These are phyloP conservation scores for Epinotia demarniana DNA, from an alignment of 2,888 invertebrate genomes.

Conservation along the genomic window DNA sequence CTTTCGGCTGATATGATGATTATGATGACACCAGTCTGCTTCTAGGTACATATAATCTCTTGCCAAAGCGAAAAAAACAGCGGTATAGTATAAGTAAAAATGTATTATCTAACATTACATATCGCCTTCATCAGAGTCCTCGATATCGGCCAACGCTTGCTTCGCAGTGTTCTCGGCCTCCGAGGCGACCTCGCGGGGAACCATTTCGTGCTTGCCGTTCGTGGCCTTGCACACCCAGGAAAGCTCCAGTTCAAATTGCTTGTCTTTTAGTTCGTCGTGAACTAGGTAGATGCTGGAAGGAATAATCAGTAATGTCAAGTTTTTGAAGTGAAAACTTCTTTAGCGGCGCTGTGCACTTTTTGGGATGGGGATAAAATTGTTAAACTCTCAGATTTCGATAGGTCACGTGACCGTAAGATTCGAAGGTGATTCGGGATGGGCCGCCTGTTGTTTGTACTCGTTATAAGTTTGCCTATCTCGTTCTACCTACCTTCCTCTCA, in stretches of 20 bases:
- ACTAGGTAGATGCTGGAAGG: constrained; percentile 91
- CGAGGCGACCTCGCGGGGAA: constrained; percentile 89
- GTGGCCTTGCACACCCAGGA: constrained; percentile 96
- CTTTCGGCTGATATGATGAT: too few relatives aligned
- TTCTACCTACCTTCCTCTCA: too few relatives aligned
- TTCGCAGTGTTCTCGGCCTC: constrained; percentile 96
- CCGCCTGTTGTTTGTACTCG: too few relatives aligned
- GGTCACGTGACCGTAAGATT: too few relatives aligned
- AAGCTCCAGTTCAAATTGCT: constrained; percentile 97
- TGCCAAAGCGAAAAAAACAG: constrained; percentile 15
- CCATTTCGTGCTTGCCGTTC: constrained; percentile 91
- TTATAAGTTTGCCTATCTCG: too few relatives aligned
- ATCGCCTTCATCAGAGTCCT: constrained; percentile 92
- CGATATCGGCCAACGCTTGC: constrained; percentile 93
- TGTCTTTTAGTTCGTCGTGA: constrained; percentile 97
- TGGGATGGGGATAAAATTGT: too few relatives aligned
- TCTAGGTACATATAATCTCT: neutral
- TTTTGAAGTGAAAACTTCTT: too few relatives aligned
- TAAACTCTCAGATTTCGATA: too few relatives aligned
- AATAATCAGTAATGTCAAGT: neutral
- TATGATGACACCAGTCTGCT: too few relatives aligned
- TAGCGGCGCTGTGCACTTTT: too few relatives aligned
- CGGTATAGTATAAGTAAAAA: constrained; percentile 60
- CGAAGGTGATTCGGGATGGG: too few relatives aligned
- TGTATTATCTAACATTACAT: constrained; percentile 84